Evolutionary conservation across 2,113 vertebrate species (phyloP).

Genomic region (Actinemys pallida): DNA sequence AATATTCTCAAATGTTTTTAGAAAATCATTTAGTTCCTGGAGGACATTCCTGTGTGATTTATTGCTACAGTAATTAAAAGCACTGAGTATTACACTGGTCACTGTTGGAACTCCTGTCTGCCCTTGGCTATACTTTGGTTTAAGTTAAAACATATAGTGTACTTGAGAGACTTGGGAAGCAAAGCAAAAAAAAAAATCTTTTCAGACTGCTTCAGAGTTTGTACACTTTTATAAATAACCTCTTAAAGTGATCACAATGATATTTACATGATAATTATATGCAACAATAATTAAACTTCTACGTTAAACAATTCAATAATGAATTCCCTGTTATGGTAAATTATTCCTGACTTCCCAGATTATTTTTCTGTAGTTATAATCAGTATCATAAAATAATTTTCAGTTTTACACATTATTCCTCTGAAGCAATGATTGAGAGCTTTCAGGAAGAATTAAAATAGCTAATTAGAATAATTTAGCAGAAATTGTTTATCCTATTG

Average conservation of each 20-base stretch:
- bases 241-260: slow-evolving; percentile 53
- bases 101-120: slow-evolving; percentile 71
- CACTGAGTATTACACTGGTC: slow-evolving; percentile 67
- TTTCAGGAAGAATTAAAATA: slow-evolving; percentile 52
- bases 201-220: slow-evolving; percentile 56
- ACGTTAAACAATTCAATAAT: slow-evolving; percentile 59
- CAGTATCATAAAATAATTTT: slow-evolving; percentile 59
- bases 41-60: slow-evolving; percentile 80
- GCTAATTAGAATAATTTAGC: slow-evolving; percentile 63
- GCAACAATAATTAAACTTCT: slow-evolving; percentile 50
- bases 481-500: slow-evolving; percentile 23
- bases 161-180: slow-evolving; percentile 59
- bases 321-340: slow-evolving; percentile 57
- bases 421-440: slow-evolving; percentile 45
- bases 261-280: slow-evolving; percentile 58
- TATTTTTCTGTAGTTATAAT: slow-evolving; percentile 41
- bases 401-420: slow-evolving; percentile 43
- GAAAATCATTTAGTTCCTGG: slow-evolving; percentile 77
- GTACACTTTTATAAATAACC: slow-evolving; percentile 50
- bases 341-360: slow-evolving; percentile 21
- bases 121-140: slow-evolving; percentile 67
- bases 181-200: slow-evolving; percentile 9
- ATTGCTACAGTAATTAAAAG: slow-evolving; percentile 80
- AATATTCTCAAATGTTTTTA: slow-evolving; percentile 80
- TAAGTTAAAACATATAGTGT: slow-evolving; percentile 44